phyloP scores from a whole-genome alignment of 2,797 vertebrate genomes.

The Tenualosa thibaudeaui region DNA sequence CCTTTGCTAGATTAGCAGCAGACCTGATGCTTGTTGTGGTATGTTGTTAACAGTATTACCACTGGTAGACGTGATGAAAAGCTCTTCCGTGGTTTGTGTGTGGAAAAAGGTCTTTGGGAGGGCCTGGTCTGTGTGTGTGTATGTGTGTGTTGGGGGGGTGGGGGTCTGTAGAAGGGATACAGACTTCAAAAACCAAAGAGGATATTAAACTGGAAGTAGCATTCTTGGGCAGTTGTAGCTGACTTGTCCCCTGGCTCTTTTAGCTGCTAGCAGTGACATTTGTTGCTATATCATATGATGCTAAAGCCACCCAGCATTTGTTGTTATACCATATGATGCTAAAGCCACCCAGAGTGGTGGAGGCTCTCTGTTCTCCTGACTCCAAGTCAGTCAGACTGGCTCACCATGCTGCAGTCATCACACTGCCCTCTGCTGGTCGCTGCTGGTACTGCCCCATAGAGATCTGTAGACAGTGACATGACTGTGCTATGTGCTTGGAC shows the following conservation, averaged over 20 bases:
- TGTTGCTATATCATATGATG: no score
- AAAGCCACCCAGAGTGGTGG: no score
- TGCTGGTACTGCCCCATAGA: neutral
- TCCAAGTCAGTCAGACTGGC: neutral
- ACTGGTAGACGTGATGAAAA: neutral
- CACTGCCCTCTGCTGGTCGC: slow-evolving; percentile 34
- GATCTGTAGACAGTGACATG: neutral
- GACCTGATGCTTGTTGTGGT: neutral
- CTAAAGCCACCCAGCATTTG: no score
- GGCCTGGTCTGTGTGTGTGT: neutral
- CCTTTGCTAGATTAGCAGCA: neutral
- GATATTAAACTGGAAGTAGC: neutral
- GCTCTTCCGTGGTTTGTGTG: neutral
- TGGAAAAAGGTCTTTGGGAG: neutral
- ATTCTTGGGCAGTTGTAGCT: neutral
- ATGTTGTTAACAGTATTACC: neutral
- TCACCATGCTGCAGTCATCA: neutral
- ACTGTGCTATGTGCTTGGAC: neutral
- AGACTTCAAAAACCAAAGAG: neutral
- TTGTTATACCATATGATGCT: no score
- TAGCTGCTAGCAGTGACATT: neutral
- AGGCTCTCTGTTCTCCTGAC: neutral
- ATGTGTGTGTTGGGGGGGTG: neutral
- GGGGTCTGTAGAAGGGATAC: neutral
- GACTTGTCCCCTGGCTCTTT: neutral